Conservation (phyloP, 1,140 invertebrate genomes). For the Hermetia illucens region DNA sequence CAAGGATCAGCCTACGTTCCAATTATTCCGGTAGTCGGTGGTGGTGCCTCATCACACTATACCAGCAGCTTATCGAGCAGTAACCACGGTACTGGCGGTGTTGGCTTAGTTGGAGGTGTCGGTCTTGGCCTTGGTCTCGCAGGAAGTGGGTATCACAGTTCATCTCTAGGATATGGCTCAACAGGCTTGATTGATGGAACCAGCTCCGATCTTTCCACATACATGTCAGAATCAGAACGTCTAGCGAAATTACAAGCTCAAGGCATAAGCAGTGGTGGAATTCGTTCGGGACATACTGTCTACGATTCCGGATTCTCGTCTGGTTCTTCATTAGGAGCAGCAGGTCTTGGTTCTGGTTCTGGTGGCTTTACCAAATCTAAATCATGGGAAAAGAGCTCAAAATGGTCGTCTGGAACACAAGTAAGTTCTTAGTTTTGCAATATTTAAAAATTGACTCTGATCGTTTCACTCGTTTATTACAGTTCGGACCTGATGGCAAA, state of each 20-base stretch:
- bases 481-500: constrained; percentile 20
- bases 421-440: constrained; percentile 14
- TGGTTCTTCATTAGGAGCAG: too few relatives aligned
- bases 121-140: neutral
- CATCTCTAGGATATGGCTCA: too few relatives aligned
- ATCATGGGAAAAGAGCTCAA: constrained; percentile 30
- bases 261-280: constrained; percentile 5
- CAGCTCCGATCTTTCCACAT: constrained; percentile 2
- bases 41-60: neutral
- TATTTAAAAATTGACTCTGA: neutral
- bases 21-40: neutral
- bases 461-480: neutral
- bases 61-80: too few relatives aligned
- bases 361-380: constrained; percentile 18
- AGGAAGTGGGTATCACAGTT: neutral
- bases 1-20: neutral
- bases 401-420: constrained; percentile 28
- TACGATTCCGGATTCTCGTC: neutral
- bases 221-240: constrained; percentile 12
- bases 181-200: too few relatives aligned
- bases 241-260: constrained; percentile 12
- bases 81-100: neutral
- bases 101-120: neutral
- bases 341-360: constrained; percentile 12
- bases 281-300: constrained; percentile 2